A percentile compares a stretch with the other conserved stretches of the same genome.
Conservation (phyloP, 2,113 vertebrate species). For the Trichomycterus rosablanca region DNA sequence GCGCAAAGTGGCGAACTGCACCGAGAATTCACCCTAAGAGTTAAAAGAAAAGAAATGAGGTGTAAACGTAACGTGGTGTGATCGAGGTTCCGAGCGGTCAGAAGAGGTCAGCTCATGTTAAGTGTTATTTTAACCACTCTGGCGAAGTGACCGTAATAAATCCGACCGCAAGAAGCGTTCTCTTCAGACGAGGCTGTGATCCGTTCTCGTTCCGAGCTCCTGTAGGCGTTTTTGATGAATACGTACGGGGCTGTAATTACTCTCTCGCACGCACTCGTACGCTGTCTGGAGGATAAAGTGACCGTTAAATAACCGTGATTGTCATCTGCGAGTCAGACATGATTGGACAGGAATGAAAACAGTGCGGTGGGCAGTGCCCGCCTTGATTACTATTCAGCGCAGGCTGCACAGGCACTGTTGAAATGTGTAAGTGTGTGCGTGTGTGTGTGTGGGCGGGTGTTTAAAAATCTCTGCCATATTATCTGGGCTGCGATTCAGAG, state of each 20-base stretch:
- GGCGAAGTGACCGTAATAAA: too few relatives aligned
- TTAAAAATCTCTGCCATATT: slow-evolving; percentile 13
- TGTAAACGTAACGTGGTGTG: too few relatives aligned
- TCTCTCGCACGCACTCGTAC: neutral
- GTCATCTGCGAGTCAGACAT: slow-evolving; percentile 37
- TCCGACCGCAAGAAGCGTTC: neutral
- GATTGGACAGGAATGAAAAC: slow-evolving; percentile 23
- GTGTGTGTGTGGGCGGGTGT: slow-evolving; percentile 9
- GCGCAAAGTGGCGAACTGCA: too few relatives aligned
- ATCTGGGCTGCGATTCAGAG: neutral
- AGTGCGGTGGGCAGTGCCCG: neutral
- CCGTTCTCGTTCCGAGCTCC: slow-evolving; percentile 21
- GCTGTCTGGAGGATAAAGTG: neutral
- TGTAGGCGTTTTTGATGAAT: slow-evolving; percentile 30
- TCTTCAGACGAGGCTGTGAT: slow-evolving; percentile 12
- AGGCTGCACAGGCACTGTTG: slow-evolving; percentile 3
- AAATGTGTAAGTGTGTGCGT: neutral
- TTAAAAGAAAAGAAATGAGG: too few relatives aligned
- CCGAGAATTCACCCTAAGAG: too few relatives aligned
- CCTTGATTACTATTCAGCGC: slow-evolving; percentile 25
- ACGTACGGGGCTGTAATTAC: slow-evolving; percentile 39
- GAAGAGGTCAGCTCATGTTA: too few relatives aligned
- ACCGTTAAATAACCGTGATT: slow-evolving; percentile 39
- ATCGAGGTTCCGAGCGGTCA: too few relatives aligned
- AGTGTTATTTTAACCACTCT: too few relatives aligned